Percentiles rank a stretch among this genome's conserved stretches.
phyloP scores from a whole-genome alignment of 2,888 invertebrate genomes.

The Papilio demoleus region DNA sequence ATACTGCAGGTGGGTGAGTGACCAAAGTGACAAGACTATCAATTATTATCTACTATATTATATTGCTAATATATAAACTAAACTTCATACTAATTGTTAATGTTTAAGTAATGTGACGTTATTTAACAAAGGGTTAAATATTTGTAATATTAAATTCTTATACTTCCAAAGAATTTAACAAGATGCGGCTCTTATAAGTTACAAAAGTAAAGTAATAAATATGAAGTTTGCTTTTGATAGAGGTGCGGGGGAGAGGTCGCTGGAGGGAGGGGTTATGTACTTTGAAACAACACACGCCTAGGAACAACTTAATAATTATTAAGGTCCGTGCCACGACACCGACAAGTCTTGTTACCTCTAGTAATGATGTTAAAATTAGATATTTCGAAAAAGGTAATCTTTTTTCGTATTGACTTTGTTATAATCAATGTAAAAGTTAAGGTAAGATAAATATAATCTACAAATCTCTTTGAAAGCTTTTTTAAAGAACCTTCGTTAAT shows the following conservation, averaged over 20 bases:
- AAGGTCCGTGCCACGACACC: neutral
- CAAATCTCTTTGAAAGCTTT: slow-evolving; percentile 22
- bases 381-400: neutral
- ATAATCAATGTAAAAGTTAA: neutral
- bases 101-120: too few species aligned
- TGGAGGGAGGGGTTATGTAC: slow-evolving; percentile 8
- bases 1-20: neutral
- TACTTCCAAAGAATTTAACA: too few species aligned
- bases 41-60: neutral
- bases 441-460: slow-evolving; percentile 9
- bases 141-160: too few species aligned
- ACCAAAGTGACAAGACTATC: neutral
- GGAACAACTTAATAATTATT: slow-evolving; percentile 27
- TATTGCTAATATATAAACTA: neutral
- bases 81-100: too few species aligned
- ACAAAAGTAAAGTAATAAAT: slow-evolving; percentile 29
- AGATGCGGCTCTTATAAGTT: too few species aligned
- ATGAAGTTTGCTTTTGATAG: slow-evolving; percentile 16
- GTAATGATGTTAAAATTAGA: neutral
- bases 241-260: slow-evolving; percentile 7
- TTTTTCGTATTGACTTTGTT: neutral
- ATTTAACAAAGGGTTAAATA: too few species aligned
- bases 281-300: slow-evolving; percentile 18
- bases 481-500: slow-evolving; percentile 35
- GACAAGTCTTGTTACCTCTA: neutral